Base-by-base conservation (phyloP, 1,140 invertebrate species). In the Planococcus citri region DNA sequence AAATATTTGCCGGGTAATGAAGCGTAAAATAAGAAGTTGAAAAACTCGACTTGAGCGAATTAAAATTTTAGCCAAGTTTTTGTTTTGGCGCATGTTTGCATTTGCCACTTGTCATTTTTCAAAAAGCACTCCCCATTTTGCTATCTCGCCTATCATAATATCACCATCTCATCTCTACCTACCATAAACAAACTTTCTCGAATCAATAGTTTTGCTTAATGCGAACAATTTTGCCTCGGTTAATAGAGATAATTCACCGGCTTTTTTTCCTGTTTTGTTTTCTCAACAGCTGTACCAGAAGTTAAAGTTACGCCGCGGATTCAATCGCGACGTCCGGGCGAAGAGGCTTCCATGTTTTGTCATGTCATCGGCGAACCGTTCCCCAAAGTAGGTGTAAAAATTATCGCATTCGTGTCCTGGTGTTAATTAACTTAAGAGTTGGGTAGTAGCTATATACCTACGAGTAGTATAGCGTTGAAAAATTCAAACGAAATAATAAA, bases 311-410 rank as follows among this genome's bases (percentile, higher is more conserved):
- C 83, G 3, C 87, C 87, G 1, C 80, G 82, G 72, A 83, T 88
- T 27, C 86, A 88, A 74, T 87, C 86, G 10, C 82, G 85, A 70
- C 78, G 83, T 64, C 86, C 86, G 0, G 83, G 84, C 0, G 84
- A 87, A 73, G 84, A 86, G 71, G 84, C 86, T 0, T 81, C 80
- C 20, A 86, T 88, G 84, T 83, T 83, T 67, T 88, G 87, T 75
- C 85, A 87, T 73, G 87, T 87, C 1, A 84, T 84, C 8, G 87
- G 87, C 9, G 86, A 88, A 73, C 86, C 87, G 12, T 83, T 86
- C 71, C 85, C 85, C 1, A 82, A 82, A 77, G 82, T 83, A 75
- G 76, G 71, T 69, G 14, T 8, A 1, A 12, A 33, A 33, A 33
- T 14, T 27, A 33, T 9, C 27, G 24, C 61, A 25, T 10, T n/a